Evolutionary conservation across 2,113 vertebrate genomes (phyloP), one percentile per base, ranked within the genome.

Genomic region (Hyla sarda): DNA sequence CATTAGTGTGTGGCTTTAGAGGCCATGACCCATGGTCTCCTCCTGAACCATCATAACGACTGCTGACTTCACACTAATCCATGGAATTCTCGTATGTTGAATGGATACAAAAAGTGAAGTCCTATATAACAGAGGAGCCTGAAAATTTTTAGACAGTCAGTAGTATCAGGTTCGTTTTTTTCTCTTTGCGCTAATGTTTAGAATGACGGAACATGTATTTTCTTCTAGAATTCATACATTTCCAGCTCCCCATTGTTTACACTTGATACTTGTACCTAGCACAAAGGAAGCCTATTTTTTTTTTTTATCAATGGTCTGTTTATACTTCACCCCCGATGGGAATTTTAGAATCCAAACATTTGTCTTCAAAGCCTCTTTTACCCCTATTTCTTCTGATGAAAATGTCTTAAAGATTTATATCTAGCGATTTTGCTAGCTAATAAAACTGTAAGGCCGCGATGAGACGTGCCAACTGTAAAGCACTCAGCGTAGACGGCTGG

Each of bases 401-500:
- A 71, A 23, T n/a, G 47, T 47, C 21, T 7, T 14, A 65, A 34
- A 34, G 54, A 76, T 65, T 47, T 62, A 62, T 84, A 71, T 45
- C 32, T 9, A 3, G 48, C 7, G 54, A 32, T 48, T 75, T 84
- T 84, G 34, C 56, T 62, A 76, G 71, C 71, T 76, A 65, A 56
- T 84, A 76, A 84, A 84, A 65, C 23, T 47, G 37, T 48, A 41
- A 3, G 41, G 41, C 8, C 41, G 41, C 3, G 9, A 75, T 48
- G 1, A 28, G 89, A 78, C 21, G 23, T 89, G 88, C 85, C 87
- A 91, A 73, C 89, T 85, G 48, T 89, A 90, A 88, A 88, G n/a
- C 0, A 45, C 88, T 0, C 0, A 87, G 88, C 89, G 88, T 79
- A 79, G 32, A 71, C 82, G 89, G 90, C 79, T 76, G 52, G 76